Evolutionary conservation across 1,140 invertebrate genomes (phyloP).

Genomic region (Drosophila insularis): DNA sequence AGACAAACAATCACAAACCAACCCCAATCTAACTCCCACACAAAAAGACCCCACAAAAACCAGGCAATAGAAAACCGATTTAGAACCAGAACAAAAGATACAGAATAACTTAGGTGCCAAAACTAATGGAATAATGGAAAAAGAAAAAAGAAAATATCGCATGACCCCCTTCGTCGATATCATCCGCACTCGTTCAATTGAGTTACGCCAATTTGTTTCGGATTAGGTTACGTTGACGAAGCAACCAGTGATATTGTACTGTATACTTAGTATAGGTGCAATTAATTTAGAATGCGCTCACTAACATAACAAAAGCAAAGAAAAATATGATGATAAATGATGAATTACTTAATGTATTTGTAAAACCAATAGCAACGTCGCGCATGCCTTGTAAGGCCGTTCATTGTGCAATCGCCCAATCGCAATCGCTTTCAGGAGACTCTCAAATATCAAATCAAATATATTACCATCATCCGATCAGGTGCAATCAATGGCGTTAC

Average conservation of each 20-base stretch:
- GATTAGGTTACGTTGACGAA: slow-evolving; percentile 80
- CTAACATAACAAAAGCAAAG: slow-evolving; percentile 27
- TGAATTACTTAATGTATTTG: slow-evolving; percentile 61
- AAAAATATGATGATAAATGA: slow-evolving; percentile 30
- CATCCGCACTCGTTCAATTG: slow-evolving; percentile 66
- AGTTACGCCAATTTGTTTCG: slow-evolving; percentile 72
- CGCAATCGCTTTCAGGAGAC: slow-evolving; percentile 74
- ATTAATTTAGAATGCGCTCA: slow-evolving; percentile 82
- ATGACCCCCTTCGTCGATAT: slow-evolving; percentile 35
- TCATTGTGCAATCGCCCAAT: slow-evolving; percentile 47
- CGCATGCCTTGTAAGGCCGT: slow-evolving; percentile 75
- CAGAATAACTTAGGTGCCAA: slow-evolving; percentile 59
- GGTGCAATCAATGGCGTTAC: slow-evolving; percentile 75
- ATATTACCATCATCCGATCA: not conserved
- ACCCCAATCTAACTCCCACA: slow-evolving; percentile 43
- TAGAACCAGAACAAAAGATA: slow-evolving; percentile 28
- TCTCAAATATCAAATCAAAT: slow-evolving; percentile 40
- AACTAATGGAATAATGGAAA: slow-evolving; percentile 43
- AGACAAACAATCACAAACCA: slow-evolving; percentile 74
- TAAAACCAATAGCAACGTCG: slow-evolving; percentile 36
- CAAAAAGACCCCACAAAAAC: slow-evolving; percentile 37
- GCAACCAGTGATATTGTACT: slow-evolving; percentile 83
- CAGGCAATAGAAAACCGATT: slow-evolving; percentile 47
- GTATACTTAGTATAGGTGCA: slow-evolving; percentile 83
- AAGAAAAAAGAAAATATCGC: slow-evolving; percentile 28